Evolutionary conservation across 2,113 vertebrate species (phyloP).

Genomic region (Collichthys lucidus): DNA sequence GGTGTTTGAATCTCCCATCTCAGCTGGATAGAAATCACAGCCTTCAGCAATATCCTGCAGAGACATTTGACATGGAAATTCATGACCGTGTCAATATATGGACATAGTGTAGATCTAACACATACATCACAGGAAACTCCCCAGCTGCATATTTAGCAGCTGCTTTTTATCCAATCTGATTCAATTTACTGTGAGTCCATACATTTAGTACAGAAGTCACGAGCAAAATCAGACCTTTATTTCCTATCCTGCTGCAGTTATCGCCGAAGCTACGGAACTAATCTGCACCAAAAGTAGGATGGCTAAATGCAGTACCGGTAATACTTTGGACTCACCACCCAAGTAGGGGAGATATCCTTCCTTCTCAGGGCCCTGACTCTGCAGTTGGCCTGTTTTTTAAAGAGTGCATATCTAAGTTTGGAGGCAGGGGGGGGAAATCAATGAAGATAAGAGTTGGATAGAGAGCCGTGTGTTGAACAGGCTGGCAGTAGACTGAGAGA

Average conservation of each 20-base stretch:
- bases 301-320: constrained; percentile 15
- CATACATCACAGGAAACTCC: constrained; percentile 70
- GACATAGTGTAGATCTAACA: constrained; percentile 65
- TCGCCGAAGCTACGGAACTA: constrained; percentile 10
- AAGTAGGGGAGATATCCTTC: constrained; percentile 36
- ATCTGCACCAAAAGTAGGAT: constrained; percentile 36
- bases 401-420: constrained; percentile 73
- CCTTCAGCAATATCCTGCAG: constrained; percentile 71
- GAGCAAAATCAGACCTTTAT: constrained; percentile 24
- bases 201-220: constrained; percentile 19
- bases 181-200: not conserved
- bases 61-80: constrained; percentile 76
- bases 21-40: constrained; percentile 65
- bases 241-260: constrained; percentile 20
- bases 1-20: constrained; percentile 41
- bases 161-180: constrained; percentile 37
- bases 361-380: constrained; percentile 54
- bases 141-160: constrained; percentile 54
- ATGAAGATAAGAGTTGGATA: constrained; percentile 74
- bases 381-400: constrained; percentile 67
- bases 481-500: constrained; percentile 71
- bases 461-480: constrained; percentile 75
- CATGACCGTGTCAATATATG: constrained; percentile 75
- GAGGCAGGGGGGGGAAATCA: constrained; percentile 74
- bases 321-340: constrained; percentile 46